Evolutionary conservation across 1,140 invertebrate species (phyloP).

Genomic region (Artemia franciscana): DNA sequence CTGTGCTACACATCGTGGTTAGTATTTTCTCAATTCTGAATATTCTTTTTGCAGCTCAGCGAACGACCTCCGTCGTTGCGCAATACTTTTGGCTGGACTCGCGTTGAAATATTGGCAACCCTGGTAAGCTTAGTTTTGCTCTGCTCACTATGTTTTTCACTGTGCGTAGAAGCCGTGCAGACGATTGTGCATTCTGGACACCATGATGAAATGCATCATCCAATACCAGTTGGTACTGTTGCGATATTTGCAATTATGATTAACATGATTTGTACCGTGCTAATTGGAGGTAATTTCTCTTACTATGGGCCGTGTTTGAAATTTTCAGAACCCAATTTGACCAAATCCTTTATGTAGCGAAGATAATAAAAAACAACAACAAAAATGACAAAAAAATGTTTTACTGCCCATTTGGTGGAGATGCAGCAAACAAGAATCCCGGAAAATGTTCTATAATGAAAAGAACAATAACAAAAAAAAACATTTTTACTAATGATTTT

Average conservation of each 20-base stretch:
- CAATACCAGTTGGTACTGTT: constrained; percentile 30
- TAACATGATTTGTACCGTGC: constrained; percentile 40
- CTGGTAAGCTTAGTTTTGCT: constrained; percentile 58
- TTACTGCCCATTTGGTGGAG: no score
- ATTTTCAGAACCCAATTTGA: no score
- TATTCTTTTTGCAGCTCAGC: constrained; percentile 19
- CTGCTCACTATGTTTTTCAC: constrained; percentile 53
- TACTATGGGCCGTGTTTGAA: no score
- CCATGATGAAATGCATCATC: constrained; percentile 42
- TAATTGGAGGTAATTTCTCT: constrained; percentile 35
- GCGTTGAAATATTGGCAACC: constrained; percentile 58
- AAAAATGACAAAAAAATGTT: no score
- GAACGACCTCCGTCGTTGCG: constrained; percentile 36
- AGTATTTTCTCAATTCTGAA: background rate
- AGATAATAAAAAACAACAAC: no score
- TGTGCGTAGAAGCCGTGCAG: constrained; percentile 54
- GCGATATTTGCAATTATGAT: constrained; percentile 37
- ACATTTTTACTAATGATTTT: no score
- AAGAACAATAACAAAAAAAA: no score
- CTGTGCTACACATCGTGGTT: background rate
- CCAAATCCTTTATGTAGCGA: no score
- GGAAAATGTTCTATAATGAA: no score
- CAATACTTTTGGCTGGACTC: constrained; percentile 71
- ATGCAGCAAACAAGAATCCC: no score
- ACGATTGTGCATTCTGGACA: constrained; percentile 15